Conservation (phyloP, 2,797 vertebrate species). For the Sebastolobus altivelis region DNA sequence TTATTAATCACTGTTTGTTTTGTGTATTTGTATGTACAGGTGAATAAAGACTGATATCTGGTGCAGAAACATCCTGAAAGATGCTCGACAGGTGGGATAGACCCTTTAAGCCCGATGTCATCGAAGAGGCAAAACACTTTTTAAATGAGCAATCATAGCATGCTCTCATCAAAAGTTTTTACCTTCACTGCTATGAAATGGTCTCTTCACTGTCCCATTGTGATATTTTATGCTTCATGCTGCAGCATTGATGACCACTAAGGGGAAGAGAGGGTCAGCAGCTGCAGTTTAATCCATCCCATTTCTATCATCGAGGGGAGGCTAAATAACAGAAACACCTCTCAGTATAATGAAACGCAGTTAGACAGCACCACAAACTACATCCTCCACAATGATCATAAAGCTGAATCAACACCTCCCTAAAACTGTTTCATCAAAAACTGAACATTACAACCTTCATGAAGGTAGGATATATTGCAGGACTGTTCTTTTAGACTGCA, state of each 20-base stretch:
- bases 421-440: background rate
- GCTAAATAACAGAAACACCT: constrained; percentile 3
- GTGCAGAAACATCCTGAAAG: background rate
- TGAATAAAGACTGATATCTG: background rate
- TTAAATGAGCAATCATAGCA: no score
- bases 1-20: background rate
- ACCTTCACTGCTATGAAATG: background rate
- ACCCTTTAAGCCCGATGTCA: background rate
- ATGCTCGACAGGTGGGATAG: no score
- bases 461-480: background rate
- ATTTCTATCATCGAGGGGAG: background rate
- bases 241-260: background rate
- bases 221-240: background rate
- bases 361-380: background rate
- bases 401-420: background rate
- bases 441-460: background rate
- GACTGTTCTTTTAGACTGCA: background rate
- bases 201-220: background rate
- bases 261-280: background rate
- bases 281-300: background rate
- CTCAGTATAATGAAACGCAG: background rate
- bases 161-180: no score
- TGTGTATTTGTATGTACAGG: background rate
- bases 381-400: background rate
- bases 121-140: background rate